Base-by-base conservation (phyloP, 2,797 vertebrate genomes). In the Pempheris klunzingeri region DNA sequence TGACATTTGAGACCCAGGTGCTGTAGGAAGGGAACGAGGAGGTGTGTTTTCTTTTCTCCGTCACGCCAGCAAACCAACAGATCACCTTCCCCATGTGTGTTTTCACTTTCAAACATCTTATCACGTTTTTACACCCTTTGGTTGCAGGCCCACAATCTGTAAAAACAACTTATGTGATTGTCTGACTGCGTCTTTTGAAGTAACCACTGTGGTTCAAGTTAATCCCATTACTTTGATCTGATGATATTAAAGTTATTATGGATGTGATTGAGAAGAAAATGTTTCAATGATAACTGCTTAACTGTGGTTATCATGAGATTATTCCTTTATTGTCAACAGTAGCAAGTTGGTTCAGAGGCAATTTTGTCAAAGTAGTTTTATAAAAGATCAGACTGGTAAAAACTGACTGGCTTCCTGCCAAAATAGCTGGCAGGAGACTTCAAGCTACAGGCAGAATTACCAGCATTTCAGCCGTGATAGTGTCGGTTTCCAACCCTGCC, bases 401-500 rank as follows among this genome's bases (percentile, higher is more conserved):
- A 70, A 46, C 76, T 59, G 54, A 7, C 62, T 84, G 88, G 87
- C 74, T 14, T 32, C 14, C 43, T 63, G 89, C 83, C 89, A 88
- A 41, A 28, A 14, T 24, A 53, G 78, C 84, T 86, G 74, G 77
- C 77, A 87, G 74, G 70, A 84, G 62, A 75, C 34, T 81, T 81
- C 20, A 57, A 81, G 73, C 79, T 77, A 70, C 68, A 53, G 79
- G 83, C 81, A 83, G 65, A 85, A 73, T 87, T 83, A 88, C 78
- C 54, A 58, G 66, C 82, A 66, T 78, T 58, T 63, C 65, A 81
- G 78, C 58, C 4, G 65, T 20, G 41, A 65, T 77, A 63, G 93
- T 90, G 93, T 94, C 93, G 92, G 90, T 95, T 90, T 89, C 77
- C 66, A 82, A 34, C 71, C 77, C 81, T 39, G 63, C 76, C 78